Evolutionary conservation across 2,888 invertebrate species (phyloP).

Genomic region (Parascotia fuliginaria): DNA sequence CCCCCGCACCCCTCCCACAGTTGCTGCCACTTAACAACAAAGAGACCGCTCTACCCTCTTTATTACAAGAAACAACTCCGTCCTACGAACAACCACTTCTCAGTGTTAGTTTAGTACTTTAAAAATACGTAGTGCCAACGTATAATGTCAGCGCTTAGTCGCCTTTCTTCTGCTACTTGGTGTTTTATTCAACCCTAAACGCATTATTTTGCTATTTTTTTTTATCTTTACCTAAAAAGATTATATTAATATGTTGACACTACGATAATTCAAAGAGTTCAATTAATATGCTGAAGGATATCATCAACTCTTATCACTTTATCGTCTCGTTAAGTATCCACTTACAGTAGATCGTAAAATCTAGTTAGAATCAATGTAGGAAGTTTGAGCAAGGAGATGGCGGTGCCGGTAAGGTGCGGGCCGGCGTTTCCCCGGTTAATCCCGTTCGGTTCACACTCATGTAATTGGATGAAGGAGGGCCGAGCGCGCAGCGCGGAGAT

Average conservation of each 20-base stretch:
- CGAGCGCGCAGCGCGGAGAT: constrained; percentile 67
- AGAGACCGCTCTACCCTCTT: constrained; percentile 83
- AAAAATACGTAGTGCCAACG: constrained; percentile 58
- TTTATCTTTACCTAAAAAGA: no score
- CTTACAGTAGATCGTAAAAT: constrained; percentile 32
- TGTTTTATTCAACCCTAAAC: constrained; percentile 1
- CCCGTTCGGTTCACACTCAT: constrained; percentile 78
- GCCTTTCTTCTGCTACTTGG: constrained; percentile 37
- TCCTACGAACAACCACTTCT: constrained; percentile 71
- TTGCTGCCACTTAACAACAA: constrained; percentile 81
- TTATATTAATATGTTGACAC: no score
- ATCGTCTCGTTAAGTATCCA: background rate
- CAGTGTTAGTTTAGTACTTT: constrained; percentile 65
- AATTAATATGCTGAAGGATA: no score
- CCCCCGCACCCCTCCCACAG: constrained; percentile 60
- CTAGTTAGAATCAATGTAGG: constrained; percentile 52
- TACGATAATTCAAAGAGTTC: no score
- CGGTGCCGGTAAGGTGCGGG: constrained; percentile 51
- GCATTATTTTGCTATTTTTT: background rate
- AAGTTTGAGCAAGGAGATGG: constrained; percentile 42
- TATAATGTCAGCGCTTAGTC: constrained; percentile 52
- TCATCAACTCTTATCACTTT: no score
- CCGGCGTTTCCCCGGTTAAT: constrained; percentile 65
- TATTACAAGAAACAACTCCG: constrained; percentile 81
- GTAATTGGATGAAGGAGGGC: constrained; percentile 82